These are phyloP conservation scores for Dascillus cervinus DNA, from an alignment of 2,888 invertebrate genomes.

Conservation along the genomic window DNA sequence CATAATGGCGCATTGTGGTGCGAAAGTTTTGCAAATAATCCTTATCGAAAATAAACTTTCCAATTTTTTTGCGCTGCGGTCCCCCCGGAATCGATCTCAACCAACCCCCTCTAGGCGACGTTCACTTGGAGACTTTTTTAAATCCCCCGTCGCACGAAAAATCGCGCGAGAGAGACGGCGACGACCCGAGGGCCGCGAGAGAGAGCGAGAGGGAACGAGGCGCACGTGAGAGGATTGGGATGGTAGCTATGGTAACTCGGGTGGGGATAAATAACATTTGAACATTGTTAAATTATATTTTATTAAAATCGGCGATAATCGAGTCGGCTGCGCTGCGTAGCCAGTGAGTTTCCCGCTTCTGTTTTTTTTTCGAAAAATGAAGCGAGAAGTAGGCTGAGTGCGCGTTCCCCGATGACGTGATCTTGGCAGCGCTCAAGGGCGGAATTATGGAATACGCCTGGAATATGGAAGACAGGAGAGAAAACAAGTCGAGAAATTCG, in stretches of 20 bases:
- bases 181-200: too few species aligned
- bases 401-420: not conserved
- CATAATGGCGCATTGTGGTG: too few species aligned
- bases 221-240: slow-evolving; percentile 8
- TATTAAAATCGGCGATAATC: slow-evolving; percentile 17
- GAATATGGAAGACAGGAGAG: slow-evolving; percentile 38
- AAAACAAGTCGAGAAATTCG: slow-evolving; percentile 24
- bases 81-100: too few species aligned
- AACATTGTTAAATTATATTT: slow-evolving; percentile 23
- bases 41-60: too few species aligned
- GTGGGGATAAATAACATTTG: slow-evolving; percentile 22
- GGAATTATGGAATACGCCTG: slow-evolving; percentile 39
- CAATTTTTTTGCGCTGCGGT: too few species aligned
- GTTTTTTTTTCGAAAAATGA: slow-evolving; percentile 2
- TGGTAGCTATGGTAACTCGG: slow-evolving; percentile 11
- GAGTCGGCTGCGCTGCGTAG: slow-evolving; percentile 6
- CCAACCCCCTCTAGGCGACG: too few species aligned
- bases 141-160: too few species aligned
- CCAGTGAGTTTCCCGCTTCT: not conserved
- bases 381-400: too few species aligned
- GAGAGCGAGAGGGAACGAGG: too few species aligned
- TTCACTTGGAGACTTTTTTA: not conserved
- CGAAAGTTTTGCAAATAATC: too few species aligned
- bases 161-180: too few species aligned
- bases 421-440: slow-evolving; percentile 7